phyloP scores from a whole-genome alignment of 2,888 invertebrate species.

The Asteroscopus sphinx region DNA sequence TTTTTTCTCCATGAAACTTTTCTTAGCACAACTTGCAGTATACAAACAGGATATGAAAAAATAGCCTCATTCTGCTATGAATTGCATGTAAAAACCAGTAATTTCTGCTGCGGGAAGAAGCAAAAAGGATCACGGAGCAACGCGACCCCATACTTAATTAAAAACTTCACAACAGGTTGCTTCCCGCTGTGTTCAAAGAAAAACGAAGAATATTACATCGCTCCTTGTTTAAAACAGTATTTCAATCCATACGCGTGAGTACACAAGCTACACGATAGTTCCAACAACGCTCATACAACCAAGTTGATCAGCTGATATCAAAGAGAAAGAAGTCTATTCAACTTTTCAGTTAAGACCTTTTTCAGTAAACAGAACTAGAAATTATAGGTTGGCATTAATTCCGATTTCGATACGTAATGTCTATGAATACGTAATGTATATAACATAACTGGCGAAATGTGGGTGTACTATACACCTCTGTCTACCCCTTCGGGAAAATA shows the following conservation, averaged over 20 bases:
- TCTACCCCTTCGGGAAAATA: no score
- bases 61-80: conserved; percentile 44
- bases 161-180: conserved; percentile 87
- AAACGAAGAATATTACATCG: conserved; percentile 53
- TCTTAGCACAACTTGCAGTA: conserved; percentile 21
- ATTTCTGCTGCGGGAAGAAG: conserved; percentile 63
- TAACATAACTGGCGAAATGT: no score
- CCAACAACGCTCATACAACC: conserved; percentile 25
- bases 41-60: conserved; percentile 47
- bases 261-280: conserved; percentile 3
- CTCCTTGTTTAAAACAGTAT: conserved; percentile 48
- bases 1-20: conserved; percentile 6
- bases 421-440: no score
- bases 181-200: conserved; percentile 61
- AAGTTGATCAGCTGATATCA: conserved; percentile 22
- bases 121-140: conserved; percentile 66
- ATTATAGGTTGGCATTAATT: conserved; percentile 3
- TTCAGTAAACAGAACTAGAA: conserved; percentile 11
- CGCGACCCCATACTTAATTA: conserved; percentile 81
- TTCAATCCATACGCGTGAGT: conserved; percentile 31
- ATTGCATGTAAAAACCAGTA: conserved; percentile 66
- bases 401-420: no score
- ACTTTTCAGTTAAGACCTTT: conserved; percentile 15
- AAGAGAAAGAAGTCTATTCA: conserved; percentile 19
- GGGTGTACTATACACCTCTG: no score